A percentile compares a stretch with the other conserved stretches of the same genome.
Evolutionary conservation across 2,797 vertebrate genomes (phyloP).

Genomic region (Tokudaia muenninki): DNA sequence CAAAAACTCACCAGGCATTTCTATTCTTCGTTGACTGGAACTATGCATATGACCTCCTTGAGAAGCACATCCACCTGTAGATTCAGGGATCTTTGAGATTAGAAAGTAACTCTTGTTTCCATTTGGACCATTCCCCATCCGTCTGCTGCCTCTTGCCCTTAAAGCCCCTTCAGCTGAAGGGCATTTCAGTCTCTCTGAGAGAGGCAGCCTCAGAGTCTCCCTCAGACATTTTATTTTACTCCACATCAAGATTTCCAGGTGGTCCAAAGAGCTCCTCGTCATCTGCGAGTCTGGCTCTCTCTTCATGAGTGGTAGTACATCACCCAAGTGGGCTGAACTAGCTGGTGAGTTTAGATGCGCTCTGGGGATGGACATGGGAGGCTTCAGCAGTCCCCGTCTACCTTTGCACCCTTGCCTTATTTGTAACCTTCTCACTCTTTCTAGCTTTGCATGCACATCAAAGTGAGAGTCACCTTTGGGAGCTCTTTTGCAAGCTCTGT

Average conservation of each 20-base stretch:
- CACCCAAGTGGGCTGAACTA: neutral
- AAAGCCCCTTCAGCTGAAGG: neutral
- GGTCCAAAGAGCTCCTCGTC: neutral
- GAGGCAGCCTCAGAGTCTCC: neutral
- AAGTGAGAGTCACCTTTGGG: neutral
- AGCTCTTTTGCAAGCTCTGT: neutral
- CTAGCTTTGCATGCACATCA: neutral
- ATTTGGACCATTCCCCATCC: neutral
- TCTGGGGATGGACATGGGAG: too few relatives aligned
- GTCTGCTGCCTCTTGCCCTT: neutral
- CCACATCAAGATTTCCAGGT: neutral
- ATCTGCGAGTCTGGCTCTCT: too few relatives aligned
- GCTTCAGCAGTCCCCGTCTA: neutral
- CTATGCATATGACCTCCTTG: neutral
- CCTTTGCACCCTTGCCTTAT: neutral
- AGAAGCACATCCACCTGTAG: neutral
- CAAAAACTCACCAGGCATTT: neutral
- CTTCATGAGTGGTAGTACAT: neutral
- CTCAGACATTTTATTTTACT: neutral
- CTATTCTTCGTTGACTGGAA: neutral
- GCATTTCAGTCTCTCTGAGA: neutral
- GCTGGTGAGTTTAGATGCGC: neutral
- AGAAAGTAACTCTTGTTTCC: neutral
- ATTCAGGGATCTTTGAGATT: neutral
- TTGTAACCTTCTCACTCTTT: neutral